These are phyloP conservation scores for Siniperca chuatsi DNA, from an alignment of 2,113 vertebrate genomes.

Conservation along the genomic window DNA sequence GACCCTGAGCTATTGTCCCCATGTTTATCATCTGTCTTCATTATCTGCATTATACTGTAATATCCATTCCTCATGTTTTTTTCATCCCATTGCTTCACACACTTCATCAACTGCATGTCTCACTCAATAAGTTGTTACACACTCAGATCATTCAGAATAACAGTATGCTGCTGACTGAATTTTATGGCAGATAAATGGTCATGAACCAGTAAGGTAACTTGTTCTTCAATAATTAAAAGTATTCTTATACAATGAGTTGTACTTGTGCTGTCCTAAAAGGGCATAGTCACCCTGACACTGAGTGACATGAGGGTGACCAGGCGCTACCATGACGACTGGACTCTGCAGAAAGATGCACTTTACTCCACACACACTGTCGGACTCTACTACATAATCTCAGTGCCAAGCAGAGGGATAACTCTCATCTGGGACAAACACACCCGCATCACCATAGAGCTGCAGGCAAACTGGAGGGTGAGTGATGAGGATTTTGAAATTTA, in stretches of 20 bases:
- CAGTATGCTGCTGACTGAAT: background rate
- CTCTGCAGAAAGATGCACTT: conserved; percentile 26
- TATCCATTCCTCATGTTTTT: background rate
- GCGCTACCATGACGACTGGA: conserved; percentile 13
- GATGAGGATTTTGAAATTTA: background rate
- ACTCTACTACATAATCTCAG: conserved; percentile 85
- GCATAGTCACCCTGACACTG: conserved; percentile 66
- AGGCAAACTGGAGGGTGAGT: conserved; percentile 83
- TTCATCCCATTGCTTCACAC: background rate
- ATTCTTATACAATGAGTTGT: background rate
- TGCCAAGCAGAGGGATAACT: conserved; percentile 78
- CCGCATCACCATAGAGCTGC: conserved; percentile 81
- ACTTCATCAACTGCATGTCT: background rate
- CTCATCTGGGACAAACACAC: conserved; percentile 91
- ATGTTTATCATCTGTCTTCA: background rate
- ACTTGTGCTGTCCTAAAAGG: conserved; percentile 53
- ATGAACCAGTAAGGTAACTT: background rate
- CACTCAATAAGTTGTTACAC: background rate
- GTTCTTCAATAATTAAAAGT: background rate
- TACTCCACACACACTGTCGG: conserved; percentile 86
- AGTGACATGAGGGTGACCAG: conserved; percentile 74
- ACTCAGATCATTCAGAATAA: background rate
- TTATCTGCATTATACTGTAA: background rate
- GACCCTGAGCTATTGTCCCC: background rate
- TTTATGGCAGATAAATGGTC: background rate